Evolutionary conservation across 1,140 invertebrate genomes (phyloP), one percentile per base, ranked within the genome.

Genomic region (Drosophila nannoptera): DNA sequence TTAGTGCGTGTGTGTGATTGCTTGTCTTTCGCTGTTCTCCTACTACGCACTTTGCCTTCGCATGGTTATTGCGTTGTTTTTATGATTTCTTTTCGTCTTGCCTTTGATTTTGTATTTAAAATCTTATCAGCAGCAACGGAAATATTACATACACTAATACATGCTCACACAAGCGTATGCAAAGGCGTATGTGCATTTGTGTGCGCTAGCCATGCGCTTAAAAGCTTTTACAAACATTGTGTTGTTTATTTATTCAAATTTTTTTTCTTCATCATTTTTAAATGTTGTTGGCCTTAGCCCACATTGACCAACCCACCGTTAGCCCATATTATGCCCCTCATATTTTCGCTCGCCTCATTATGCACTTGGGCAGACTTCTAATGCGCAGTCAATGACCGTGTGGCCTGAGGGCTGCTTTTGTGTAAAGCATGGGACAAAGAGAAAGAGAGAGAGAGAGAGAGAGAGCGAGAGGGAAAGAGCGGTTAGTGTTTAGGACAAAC

Each of bases 21-120:
- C 62, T 59, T 40, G 49, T 43, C 36, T 50, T 58, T 53, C 36
- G 52, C 45, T 46, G 38, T 59, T 45, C 61, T 67, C 35, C 70
- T 81, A 81, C 78, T 82, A 82, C 78, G 78, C 78, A 82, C 74
- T 82, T 82, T 82, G 70, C 48, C 77, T 78, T 82, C 59, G 77
- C 69, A 66, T 66, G 69, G 60, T 73, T 80, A 80, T 80, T 80
- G 77, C 77, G 77, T 73, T 80, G 77, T 80, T 71, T 72, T 72
- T 69, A 73, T 58, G 53, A 59, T 64, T 69, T 73, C 66, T 65
- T 69, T 69, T 69, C 60, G 42, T 58, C 70, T 75, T 75, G 50
- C 29, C 56, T 75, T 73, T 69, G 46, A 54, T 82, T 83, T 83
- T 83, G 78, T 72, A 78, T 83, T 83, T 83, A 73, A 75, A 83